Percentiles rank a stretch among this genome's conserved stretches.
phyloP scores from a whole-genome alignment of 2,113 vertebrate species.

The Campylorhamphus procurvoides region DNA sequence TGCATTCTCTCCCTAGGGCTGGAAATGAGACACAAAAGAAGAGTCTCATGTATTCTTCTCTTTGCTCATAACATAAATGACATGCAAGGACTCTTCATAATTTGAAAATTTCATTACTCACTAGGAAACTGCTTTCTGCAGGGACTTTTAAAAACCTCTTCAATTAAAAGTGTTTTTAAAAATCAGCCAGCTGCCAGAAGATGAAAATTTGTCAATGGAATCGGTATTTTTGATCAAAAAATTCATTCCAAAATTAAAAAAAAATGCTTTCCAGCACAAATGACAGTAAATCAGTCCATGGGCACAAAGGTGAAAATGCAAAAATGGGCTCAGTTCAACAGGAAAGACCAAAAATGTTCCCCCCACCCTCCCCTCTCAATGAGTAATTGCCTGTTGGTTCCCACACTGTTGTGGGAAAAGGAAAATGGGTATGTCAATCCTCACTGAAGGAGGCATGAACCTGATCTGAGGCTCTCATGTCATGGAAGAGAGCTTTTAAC shows the following conservation, averaged over 20 bases:
- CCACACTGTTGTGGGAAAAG: background rate
- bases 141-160: background rate
- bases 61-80: background rate
- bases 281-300: background rate
- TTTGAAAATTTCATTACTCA: background rate
- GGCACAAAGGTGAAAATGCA: background rate
- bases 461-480: background rate
- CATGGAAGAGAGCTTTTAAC: background rate
- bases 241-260: background rate
- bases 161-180: background rate
- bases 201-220: background rate
- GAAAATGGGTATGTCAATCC: background rate
- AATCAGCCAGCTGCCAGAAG: background rate
- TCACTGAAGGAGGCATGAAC: background rate
- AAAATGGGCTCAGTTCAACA: background rate
- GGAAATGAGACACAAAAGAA: background rate
- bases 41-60: background rate
- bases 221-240: background rate
- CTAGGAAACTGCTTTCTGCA: background rate
- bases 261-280: background rate
- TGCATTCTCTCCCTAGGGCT: background rate
- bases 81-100: background rate
- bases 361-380: background rate
- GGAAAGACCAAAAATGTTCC: background rate
- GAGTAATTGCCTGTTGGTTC: background rate